These are phyloP conservation scores for Calliopsis andreniformis DNA, from an alignment of 1,140 invertebrate species.

Conservation along the genomic window DNA sequence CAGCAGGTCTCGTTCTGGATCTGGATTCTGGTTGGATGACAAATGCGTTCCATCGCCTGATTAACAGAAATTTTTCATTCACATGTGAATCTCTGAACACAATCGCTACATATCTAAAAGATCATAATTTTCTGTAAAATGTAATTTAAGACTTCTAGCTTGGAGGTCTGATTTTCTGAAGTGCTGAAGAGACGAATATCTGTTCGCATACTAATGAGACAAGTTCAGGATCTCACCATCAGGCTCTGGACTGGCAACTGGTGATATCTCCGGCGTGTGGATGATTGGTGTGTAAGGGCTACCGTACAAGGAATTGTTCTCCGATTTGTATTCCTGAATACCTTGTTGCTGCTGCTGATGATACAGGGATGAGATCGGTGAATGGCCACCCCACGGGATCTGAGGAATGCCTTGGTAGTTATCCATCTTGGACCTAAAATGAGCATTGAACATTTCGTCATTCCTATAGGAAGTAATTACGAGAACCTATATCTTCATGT, in stretches of 20 bases:
- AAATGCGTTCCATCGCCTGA: conserved; percentile 77
- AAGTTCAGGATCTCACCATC: conserved; percentile 72
- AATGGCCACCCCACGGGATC: conserved; percentile 79
- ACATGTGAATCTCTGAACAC: neutral
- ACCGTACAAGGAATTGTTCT: conserved; percentile 80
- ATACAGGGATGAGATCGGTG: conserved; percentile 80
- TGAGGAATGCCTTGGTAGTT: conserved; percentile 79
- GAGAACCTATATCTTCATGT: too few species aligned
- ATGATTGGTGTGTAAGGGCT: conserved; percentile 81
- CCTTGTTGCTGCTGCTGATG: conserved; percentile 77
- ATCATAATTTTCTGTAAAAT: too few species aligned
- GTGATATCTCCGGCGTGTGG: conserved; percentile 79
- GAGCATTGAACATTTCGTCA: conserved; percentile 7
- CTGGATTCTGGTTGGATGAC: conserved; percentile 76
- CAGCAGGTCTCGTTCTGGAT: conserved; percentile 78
- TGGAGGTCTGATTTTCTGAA: neutral
- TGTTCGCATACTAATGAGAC: conserved; percentile 13
- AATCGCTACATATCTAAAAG: too few species aligned
- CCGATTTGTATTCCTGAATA: conserved; percentile 80
- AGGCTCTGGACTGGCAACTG: conserved; percentile 80
- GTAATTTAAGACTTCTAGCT: conserved; percentile 2
- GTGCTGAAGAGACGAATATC: neutral
- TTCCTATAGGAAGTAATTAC: neutral
- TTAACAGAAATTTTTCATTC: conserved; percentile 15
- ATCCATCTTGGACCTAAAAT: conserved; percentile 79